Evolutionary conservation across 2,113 vertebrate species (phyloP).

Genomic region (Xiphorhynchus elegans): DNA sequence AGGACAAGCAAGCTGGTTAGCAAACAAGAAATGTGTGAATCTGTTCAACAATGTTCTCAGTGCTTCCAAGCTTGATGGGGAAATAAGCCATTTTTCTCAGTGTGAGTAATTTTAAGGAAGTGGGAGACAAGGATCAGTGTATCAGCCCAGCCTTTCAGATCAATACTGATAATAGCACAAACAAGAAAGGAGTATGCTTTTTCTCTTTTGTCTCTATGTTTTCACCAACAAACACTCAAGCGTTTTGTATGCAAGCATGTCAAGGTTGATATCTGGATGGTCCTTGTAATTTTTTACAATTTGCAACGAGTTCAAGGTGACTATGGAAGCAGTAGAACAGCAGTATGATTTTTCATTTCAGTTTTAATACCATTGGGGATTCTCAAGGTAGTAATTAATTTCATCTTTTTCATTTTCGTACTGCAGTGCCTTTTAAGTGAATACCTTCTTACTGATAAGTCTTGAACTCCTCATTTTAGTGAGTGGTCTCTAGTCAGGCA

Average conservation of each 20-base stretch:
- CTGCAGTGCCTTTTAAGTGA: neutral
- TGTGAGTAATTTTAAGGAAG: conserved; percentile 8
- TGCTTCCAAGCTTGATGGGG: neutral
- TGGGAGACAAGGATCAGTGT: neutral
- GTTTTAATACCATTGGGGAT: neutral
- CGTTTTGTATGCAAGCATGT: neutral
- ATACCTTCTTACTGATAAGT: neutral
- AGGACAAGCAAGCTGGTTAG: neutral
- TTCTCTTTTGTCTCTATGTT: neutral
- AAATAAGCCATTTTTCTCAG: neutral
- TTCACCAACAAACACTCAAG: neutral
- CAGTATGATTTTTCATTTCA: conserved; percentile 31
- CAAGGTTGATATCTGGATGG: neutral
- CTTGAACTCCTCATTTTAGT: neutral
- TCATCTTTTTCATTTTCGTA: conserved; percentile 6
- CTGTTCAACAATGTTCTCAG: neutral
- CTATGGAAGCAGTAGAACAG: neutral
- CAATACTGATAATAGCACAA: neutral
- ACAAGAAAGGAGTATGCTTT: neutral
- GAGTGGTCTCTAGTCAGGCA: neutral
- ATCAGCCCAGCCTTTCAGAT: neutral
- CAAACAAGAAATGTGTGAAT: neutral
- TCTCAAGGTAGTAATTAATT: conserved; percentile 21
- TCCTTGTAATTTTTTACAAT: neutral
- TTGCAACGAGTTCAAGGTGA: neutral